Percentiles rank a stretch among this genome's conserved stretches.
Evolutionary conservation across 2,113 vertebrate species (phyloP).

Genomic region (Hystrix brachyura): DNA sequence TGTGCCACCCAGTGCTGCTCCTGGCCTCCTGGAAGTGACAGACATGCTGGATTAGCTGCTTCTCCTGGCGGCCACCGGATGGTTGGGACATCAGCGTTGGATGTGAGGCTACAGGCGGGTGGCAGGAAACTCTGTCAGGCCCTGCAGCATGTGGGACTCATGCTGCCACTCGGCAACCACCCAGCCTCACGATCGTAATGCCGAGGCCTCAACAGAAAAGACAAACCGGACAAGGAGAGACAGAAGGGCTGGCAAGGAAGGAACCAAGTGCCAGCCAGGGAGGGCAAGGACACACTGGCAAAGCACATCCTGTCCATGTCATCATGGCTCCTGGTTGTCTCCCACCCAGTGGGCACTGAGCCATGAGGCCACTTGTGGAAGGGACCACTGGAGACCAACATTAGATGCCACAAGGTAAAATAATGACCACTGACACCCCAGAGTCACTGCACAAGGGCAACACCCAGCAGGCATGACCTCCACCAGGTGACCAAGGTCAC

Average conservation of each 20-base stretch:
- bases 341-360: rapidly evolving
- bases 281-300: no score
- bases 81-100: not conserved
- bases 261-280: no score
- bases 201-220: rapidly evolving
- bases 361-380: no score
- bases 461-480: not conserved
- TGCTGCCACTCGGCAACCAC: rapidly evolving
- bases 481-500: not conserved
- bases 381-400: rapidly evolving
- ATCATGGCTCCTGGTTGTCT: rapidly evolving
- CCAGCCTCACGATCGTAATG: rapidly evolving
- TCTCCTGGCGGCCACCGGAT: rapidly evolving
- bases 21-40: rapidly evolving
- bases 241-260: no score
- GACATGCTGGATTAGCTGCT: not conserved
- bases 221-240: no score
- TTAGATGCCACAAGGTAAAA: not conserved
- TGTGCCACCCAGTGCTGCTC: rapidly evolving
- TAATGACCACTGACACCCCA: rapidly evolving
- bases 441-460: rapidly evolving
- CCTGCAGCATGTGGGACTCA: rapidly evolving
- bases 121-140: no score
- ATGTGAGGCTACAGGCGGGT: not conserved
- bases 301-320: not conserved